These are phyloP conservation scores for Dryas iulia DNA, from an alignment of 1,140 invertebrate species.

Conservation along the genomic window DNA sequence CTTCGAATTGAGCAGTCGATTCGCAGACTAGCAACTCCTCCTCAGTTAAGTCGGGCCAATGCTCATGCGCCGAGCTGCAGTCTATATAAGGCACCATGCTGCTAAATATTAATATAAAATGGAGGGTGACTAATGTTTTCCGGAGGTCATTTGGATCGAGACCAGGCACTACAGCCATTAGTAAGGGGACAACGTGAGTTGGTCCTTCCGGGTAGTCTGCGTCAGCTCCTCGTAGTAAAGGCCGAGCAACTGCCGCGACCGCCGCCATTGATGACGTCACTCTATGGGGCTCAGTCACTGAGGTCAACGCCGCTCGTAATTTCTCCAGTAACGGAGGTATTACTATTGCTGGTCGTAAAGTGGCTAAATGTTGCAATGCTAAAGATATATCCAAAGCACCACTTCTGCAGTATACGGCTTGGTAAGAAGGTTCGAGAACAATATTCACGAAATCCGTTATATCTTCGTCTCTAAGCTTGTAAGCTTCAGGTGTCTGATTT, in stretches of 20 bases:
- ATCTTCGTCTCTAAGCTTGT: conserved; percentile 89
- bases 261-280: conserved; percentile 90
- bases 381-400: conserved; percentile 84
- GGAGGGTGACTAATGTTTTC: conserved; percentile 90
- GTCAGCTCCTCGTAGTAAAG: conserved; percentile 84
- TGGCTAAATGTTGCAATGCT: conserved; percentile 88
- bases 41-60: conserved; percentile 87
- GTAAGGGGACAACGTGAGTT: conserved; percentile 89
- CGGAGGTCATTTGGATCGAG: conserved; percentile 95
- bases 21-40: conserved; percentile 89
- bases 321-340: conserved; percentile 91
- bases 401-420: conserved; percentile 89
- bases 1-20: conserved; percentile 90
- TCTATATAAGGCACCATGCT: conserved; percentile 91
- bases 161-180: conserved; percentile 90
- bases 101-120: conserved; percentile 89
- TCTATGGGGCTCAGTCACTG: conserved; percentile 93
- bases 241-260: conserved; percentile 85
- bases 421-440: conserved; percentile 85
- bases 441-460: conserved; percentile 91
- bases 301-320: conserved; percentile 89
- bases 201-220: conserved; percentile 88
- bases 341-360: conserved; percentile 90
- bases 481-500: conserved; percentile 83
- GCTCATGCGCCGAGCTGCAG: conserved; percentile 86